Evolutionary conservation across 2,888 invertebrate species (phyloP).

Genomic region (Amiota communis): DNA sequence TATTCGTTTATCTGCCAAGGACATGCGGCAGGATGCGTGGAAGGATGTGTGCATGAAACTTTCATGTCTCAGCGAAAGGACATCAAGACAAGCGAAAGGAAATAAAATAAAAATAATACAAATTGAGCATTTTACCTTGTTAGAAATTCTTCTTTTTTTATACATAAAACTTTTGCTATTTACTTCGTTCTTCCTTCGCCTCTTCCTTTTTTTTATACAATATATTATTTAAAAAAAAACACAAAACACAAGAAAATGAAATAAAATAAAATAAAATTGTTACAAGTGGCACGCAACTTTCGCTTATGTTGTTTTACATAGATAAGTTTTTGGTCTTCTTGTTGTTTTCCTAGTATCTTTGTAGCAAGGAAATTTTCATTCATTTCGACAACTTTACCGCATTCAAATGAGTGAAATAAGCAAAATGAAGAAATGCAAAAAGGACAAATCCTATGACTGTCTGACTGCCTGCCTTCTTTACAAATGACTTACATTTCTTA

Average conservation of each 20-base stretch:
- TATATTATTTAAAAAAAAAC: too few relatives aligned
- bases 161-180: too few relatives aligned
- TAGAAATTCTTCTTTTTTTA: background rate
- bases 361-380: background rate
- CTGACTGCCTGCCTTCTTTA: conserved; percentile 31
- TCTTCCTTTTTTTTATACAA: too few relatives aligned
- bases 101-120: conserved; percentile 22
- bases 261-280: background rate
- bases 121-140: conserved; percentile 22
- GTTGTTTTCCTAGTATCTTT: background rate
- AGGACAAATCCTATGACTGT: conserved; percentile 35
- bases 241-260: background rate
- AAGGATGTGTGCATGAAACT: background rate
- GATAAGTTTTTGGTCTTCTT: background rate
- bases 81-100: conserved; percentile 6
- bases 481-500: conserved; percentile 61
- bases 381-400: conserved; percentile 5
- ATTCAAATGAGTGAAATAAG: background rate
- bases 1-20: background rate
- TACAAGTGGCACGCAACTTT: conserved; percentile 6
- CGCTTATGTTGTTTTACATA: background rate
- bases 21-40: background rate
- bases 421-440: background rate
- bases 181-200: too few relatives aligned
- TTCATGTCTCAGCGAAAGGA: background rate